phyloP scores from a whole-genome alignment of 2,113 vertebrate genomes.

The Myanophis thanlyinensis region DNA sequence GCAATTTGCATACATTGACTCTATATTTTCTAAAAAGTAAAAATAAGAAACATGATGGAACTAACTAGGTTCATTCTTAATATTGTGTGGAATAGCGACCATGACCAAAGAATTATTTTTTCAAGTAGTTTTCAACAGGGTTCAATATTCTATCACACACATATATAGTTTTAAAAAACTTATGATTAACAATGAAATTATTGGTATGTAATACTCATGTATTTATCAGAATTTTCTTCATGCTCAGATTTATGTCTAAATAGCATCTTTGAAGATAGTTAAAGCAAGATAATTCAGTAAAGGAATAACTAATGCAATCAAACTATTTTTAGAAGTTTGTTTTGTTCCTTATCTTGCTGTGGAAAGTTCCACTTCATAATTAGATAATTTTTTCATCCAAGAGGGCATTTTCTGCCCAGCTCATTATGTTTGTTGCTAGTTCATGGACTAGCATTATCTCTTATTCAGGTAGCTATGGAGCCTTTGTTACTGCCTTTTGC shows the following conservation, averaged over 20 bases:
- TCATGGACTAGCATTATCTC: not conserved
- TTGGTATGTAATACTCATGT: slow-evolving; percentile 43
- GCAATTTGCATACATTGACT: not conserved
- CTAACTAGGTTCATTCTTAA: slow-evolving; percentile 34
- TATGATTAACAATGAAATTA: slow-evolving; percentile 50
- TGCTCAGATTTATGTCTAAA: slow-evolving; percentile 56
- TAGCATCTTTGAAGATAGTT: slow-evolving; percentile 62
- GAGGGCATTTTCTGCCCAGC: slow-evolving; percentile 20
- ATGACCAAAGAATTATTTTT: slow-evolving; percentile 40
- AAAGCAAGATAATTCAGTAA: slow-evolving; percentile 59
- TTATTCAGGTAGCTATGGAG: not conserved
- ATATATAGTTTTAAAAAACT: not conserved
- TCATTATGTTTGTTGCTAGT: slow-evolving; percentile 40
- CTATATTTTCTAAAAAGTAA: not conserved
- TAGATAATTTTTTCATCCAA: slow-evolving; percentile 48
- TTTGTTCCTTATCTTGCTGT: slow-evolving; percentile 62
- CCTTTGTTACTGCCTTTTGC: not conserved
- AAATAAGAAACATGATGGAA: not conserved
- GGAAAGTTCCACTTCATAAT: slow-evolving; percentile 56
- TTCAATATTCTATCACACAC: slow-evolving; percentile 17
- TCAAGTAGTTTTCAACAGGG: slow-evolving; percentile 37
- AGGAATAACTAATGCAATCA: slow-evolving; percentile 60
- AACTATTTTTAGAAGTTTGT: slow-evolving; percentile 61
- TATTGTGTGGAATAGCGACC: slow-evolving; percentile 12
- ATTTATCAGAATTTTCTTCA: slow-evolving; percentile 44